phyloP scores from a whole-genome alignment of 2,113 vertebrate genomes.

The Neotoma lepida region DNA sequence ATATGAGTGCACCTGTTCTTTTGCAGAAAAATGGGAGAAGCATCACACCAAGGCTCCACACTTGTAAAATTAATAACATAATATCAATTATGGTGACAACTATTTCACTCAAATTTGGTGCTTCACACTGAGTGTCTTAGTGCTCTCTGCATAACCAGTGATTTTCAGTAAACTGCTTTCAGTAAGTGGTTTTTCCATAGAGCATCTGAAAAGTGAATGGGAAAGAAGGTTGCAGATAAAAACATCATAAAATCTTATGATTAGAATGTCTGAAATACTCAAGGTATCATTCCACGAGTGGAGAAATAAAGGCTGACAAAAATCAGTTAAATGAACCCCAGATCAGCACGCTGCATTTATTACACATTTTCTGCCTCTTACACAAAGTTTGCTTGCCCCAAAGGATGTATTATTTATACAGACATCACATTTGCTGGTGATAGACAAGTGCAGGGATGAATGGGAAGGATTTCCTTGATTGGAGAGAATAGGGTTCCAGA shows the following conservation, averaged over 20 bases:
- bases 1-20: background rate
- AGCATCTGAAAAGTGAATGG: conserved; percentile 70
- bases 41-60: background rate
- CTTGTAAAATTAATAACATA: conserved; percentile 71
- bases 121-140: conserved; percentile 62
- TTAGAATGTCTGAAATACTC: conserved; percentile 77
- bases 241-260: conserved; percentile 76
- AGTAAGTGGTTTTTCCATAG: conserved; percentile 75
- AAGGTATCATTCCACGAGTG: conserved; percentile 79
- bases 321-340: conserved; percentile 75
- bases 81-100: conserved; percentile 63
- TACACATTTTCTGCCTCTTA: conserved; percentile 34
- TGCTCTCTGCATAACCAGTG: conserved; percentile 63
- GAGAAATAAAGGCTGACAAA: background rate
- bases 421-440: conserved; percentile 27
- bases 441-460: background rate
- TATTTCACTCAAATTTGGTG: conserved; percentile 68
- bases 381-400: conserved; percentile 39
- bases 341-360: conserved; percentile 42
- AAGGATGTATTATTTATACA: conserved; percentile 47
- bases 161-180: conserved; percentile 81
- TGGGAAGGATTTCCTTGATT: background rate
- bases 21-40: conserved; percentile 12
- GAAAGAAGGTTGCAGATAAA: conserved; percentile 76
- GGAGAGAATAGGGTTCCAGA: background rate